These are phyloP conservation scores for Eueides isabella DNA, from an alignment of 1,140 invertebrate species.

Conservation along the genomic window DNA sequence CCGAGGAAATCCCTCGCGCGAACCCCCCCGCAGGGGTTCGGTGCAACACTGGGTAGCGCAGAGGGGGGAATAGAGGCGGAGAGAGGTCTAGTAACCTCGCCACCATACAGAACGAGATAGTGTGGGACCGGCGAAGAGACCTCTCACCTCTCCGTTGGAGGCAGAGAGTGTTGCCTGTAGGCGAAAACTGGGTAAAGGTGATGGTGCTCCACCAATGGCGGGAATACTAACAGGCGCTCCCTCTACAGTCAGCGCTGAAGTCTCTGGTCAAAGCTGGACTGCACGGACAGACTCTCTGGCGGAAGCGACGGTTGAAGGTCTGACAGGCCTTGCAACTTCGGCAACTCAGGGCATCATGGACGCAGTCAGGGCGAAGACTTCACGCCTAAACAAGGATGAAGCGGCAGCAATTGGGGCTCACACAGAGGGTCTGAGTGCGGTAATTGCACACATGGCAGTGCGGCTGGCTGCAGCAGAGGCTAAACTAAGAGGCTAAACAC, in stretches of 20 bases:
- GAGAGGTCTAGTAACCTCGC: too few species aligned
- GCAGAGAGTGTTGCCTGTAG: slow-evolving; percentile 90
- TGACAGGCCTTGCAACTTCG: not conserved
- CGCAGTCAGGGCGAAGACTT: not conserved
- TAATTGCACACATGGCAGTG: not conserved
- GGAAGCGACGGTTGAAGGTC: not conserved
- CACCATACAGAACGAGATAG: slow-evolving; percentile 68
- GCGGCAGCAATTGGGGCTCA: not conserved
- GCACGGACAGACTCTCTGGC: too few species aligned
- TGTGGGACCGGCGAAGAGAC: not conserved
- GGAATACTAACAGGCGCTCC: too few species aligned
- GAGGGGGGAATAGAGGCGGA: slow-evolving; percentile 91
- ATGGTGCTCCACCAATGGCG: not conserved
- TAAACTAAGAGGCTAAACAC: too few species aligned
- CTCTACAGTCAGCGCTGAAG: too few species aligned
- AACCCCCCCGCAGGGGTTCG: too few species aligned
- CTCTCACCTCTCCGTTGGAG: not conserved
- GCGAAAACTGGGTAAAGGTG: slow-evolving; percentile 72
- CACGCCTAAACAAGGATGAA: not conserved
- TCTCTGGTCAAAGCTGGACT: too few species aligned
- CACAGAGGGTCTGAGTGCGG: not conserved
- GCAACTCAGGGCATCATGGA: not conserved
- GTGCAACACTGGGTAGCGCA: slow-evolving; percentile 85
- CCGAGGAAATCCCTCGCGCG: too few species aligned
- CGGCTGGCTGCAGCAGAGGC: too few species aligned